Conservation (phyloP, 2,797 vertebrate species). For the Lindbergichthys nudifrons region DNA sequence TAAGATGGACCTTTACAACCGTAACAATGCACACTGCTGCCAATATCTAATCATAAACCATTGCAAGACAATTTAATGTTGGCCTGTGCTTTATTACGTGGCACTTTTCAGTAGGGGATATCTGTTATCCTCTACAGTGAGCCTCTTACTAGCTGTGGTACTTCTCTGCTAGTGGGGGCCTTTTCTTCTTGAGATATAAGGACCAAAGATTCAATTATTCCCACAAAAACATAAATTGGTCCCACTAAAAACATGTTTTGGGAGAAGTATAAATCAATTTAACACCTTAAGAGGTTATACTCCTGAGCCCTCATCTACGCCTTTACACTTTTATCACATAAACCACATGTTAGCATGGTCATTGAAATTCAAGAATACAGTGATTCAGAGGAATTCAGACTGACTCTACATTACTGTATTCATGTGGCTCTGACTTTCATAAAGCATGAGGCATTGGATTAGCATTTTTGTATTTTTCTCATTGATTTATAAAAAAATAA, state of each 20-base stretch:
- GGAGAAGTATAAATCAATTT: conserved; percentile 39
- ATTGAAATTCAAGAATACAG: conserved; percentile 19
- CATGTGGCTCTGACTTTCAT: conserved; percentile 13
- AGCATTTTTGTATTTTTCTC: conserved; percentile 9
- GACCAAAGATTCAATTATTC: not conserved
- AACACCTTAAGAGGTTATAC: conserved; percentile 33
- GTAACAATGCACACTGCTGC: conserved; percentile 2
- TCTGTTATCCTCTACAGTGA: not conserved
- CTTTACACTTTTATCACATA: conserved; percentile 35
- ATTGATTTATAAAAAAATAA: not conserved
- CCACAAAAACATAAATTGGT: not conserved
- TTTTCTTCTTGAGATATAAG: not conserved
- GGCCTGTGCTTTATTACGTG: not conserved
- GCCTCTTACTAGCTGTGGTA: not conserved
- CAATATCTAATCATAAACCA: not conserved
- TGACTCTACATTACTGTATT: conserved; percentile 6
- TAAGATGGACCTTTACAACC: no score
- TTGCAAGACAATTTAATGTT: not conserved
- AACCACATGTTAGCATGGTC: conserved; percentile 34
- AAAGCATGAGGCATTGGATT: conserved; percentile 9
- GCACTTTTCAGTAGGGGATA: not conserved
- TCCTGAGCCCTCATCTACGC: conserved; percentile 13
- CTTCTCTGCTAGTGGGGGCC: not conserved
- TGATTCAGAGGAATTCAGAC: conserved; percentile 7
- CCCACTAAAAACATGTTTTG: no score